Conservation (phyloP, 2,888 invertebrate genomes). For the Phyllotreta cruciferae region DNA sequence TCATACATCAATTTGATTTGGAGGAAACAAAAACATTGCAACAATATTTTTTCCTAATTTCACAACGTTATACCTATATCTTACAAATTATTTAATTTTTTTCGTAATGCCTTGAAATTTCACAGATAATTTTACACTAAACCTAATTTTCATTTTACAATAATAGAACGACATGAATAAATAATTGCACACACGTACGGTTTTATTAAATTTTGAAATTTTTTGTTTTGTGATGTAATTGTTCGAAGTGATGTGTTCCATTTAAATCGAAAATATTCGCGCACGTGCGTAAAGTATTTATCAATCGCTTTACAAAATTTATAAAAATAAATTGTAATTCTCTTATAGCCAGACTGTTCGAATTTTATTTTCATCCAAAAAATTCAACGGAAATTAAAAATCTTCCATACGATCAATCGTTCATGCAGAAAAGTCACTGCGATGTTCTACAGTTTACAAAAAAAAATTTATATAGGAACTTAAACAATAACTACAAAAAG, state of each 20-base stretch:
- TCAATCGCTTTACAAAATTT: slow-evolving; percentile 27
- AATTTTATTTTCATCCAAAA: slow-evolving; percentile 18
- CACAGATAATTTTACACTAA: slow-evolving; percentile 52
- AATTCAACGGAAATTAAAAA: slow-evolving; percentile 8
- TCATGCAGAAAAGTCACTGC: slow-evolving; percentile 41
- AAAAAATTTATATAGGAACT: slow-evolving; percentile 52
- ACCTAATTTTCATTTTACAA: slow-evolving; percentile 45
- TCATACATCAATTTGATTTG: slow-evolving; percentile 57
- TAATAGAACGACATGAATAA: slow-evolving; percentile 34
- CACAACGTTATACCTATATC: slow-evolving; percentile 52
- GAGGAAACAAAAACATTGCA: slow-evolving; percentile 52
- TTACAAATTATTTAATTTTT: slow-evolving; percentile 51
- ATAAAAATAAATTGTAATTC: slow-evolving; percentile 26
- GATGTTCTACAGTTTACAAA: slow-evolving; percentile 50
- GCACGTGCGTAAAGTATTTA: slow-evolving; percentile 14
- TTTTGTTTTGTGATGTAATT: slow-evolving; percentile 7
- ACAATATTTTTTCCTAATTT: slow-evolving; percentile 52
- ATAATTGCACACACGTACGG: slow-evolving; percentile 27
- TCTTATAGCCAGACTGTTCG: slow-evolving; percentile 17
- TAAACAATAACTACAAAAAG: slow-evolving; percentile 53
- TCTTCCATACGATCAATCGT: slow-evolving; percentile 41
- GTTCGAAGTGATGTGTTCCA: slow-evolving; percentile 8
- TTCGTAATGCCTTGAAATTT: slow-evolving; percentile 52
- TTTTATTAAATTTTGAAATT: slow-evolving; percentile 1
- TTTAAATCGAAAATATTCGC: slow-evolving; percentile 1